Evolutionary conservation across 1,140 invertebrate genomes (phyloP), one percentile per base, ranked within the genome.

Genomic region (Ostrea edulis): DNA sequence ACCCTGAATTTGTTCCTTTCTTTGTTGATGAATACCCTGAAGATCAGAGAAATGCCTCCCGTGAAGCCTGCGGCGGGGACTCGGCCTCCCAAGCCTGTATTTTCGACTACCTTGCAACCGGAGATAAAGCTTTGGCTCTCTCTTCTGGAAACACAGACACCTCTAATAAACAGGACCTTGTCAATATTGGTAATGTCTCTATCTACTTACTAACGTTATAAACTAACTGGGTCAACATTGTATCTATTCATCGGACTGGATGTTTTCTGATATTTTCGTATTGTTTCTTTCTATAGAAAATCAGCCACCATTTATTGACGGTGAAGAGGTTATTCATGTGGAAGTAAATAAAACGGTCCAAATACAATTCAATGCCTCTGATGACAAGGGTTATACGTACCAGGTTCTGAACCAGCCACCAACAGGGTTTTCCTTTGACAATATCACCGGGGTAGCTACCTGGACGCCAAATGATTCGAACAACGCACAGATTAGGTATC

Each of bases 41-140:
- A 29, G 65, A 22, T 25, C 9, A 82, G 22, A 62, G 58, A 0
- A 35, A 53, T 9, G 86, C 86, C 11, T 68, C 83, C 8, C 3
- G n/a, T 8, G 35, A 58, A 35, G 87, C 86, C 62, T 82, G 86
- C 5, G 89, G 87, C 9, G 84, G 62, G 3, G 82, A 84, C 22
- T 62, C 58, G 68, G 88, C 88, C n/a, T n/a, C 54, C 1, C 51
- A 62, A 22, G 53, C 83, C 11, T 90, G 89, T 84, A 86, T 88
- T 9, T 90, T 86, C 62, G 89, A 90, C 77, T 90, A 17, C 62
- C 65, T 90, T 11, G 85, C 82, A 22, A 90, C 89, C 22, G 81
- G 87, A 11, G 77, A 88, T 22, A 22, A 58, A 14, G 55, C 53
- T 11, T 52, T 90, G 25, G 89, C 89, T 54, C 55, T 20, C 14